Evolutionary conservation across 1,140 invertebrate genomes (phyloP), one percentile per base, ranked within the genome.

Genomic region (Microplitis mediator): DNA sequence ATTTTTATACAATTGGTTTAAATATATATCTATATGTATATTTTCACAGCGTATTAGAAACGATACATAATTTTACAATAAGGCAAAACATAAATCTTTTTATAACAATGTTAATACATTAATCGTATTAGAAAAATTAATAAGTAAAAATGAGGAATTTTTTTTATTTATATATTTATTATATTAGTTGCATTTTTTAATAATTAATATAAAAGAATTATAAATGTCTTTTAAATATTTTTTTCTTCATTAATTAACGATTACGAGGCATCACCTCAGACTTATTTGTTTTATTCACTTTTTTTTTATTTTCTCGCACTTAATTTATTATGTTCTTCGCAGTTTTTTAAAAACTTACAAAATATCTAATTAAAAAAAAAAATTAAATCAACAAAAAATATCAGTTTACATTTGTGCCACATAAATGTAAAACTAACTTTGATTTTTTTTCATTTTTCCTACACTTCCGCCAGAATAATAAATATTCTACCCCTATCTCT

Each of bases 91-190:
- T 45, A 76, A 76, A 76, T 73, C 72, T 74, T 77, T 23, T 23
- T 61, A 72, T 77, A 67, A 80, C 78, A 80, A 81, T 77, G 78
- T 85, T 85, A 83, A 84, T 83, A 81, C 73, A 83, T 83, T 82
- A 81, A 82, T 81, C 71, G 78, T 79, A 80, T 75, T 78, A 79
- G 70, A 65, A 74, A 78, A 71, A 54, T 14, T 54, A 73, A 66
- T 72, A 78, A 81, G 79, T 79, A 78, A 72, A 76, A 69, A 67
- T 76, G 66, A 74, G 71, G 75, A 71, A 74, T 62, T 74, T 77
- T 74, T 74, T 71, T 78, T 61, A 60, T 52, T 60, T 58, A 72
- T 75, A 67, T 73, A 70, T 78, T 60, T 62, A 71, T 78, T 72
- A 60, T 71, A 77, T 78, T 77, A 77, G 79, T 81, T 72, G 75